Percentiles rank a stretch among this genome's conserved stretches.
Conservation (phyloP, 2,797 vertebrate genomes). For the Falco concolor region DNA sequence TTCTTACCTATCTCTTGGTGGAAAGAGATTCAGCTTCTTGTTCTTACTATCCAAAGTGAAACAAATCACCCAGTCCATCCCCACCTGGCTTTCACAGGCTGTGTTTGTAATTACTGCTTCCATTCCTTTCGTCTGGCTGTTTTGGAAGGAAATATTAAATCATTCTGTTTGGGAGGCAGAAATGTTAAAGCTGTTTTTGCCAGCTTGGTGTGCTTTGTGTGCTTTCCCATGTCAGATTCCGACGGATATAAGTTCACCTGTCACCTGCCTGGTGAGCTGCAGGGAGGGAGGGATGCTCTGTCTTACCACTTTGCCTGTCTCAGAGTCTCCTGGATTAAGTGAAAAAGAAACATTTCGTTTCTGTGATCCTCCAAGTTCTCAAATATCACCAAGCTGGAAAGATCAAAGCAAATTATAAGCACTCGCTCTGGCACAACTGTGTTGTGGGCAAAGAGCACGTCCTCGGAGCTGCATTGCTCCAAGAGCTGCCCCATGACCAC, state of each 20-base stretch:
- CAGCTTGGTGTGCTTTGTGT: background rate
- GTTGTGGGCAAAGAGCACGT: accelerated
- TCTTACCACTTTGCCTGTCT: background rate
- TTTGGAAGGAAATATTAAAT: background rate
- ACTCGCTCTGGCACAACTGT: background rate
- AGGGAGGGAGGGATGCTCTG: background rate
- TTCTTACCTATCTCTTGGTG: background rate
- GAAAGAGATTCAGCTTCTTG: background rate
- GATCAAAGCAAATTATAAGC: background rate
- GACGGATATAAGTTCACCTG: background rate
- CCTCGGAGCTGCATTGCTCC: background rate
- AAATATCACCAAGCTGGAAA: background rate
- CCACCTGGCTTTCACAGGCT: background rate
- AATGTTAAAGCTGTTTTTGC: background rate
- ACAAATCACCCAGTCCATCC: background rate
- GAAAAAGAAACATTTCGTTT: background rate
- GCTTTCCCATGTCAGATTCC: background rate
- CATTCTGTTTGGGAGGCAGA: background rate
- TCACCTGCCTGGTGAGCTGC: background rate
- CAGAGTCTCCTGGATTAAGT: background rate
- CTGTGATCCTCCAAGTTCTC: background rate
- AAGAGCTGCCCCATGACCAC: background rate
- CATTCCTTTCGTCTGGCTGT: background rate
- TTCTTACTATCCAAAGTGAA: background rate
- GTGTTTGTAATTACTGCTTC: background rate